These are phyloP conservation scores for Semaprochilodus insignis DNA, from an alignment of 2,797 vertebrate species.

Conservation along the genomic window DNA sequence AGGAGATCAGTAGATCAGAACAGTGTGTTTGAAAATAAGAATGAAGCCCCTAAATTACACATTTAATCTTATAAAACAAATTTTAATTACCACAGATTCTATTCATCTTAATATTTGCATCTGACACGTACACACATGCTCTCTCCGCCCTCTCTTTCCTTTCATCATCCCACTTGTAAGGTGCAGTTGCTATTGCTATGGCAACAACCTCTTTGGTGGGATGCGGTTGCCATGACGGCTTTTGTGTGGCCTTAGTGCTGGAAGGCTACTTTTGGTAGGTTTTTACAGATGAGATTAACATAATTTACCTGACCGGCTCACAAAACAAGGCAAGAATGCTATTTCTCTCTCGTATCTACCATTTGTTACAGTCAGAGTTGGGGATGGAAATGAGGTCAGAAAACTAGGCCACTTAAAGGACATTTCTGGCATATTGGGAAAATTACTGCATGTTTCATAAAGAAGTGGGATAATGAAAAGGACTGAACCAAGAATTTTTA, in stretches of 20 bases:
- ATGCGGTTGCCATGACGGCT: slow-evolving; percentile 78
- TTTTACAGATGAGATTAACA: slow-evolving; percentile 68
- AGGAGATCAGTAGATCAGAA: neutral
- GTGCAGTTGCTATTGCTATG: slow-evolving; percentile 73
- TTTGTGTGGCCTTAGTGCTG: slow-evolving; percentile 70
- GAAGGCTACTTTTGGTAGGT: slow-evolving; percentile 60
- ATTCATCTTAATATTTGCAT: slow-evolving; percentile 24
- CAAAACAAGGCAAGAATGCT: neutral
- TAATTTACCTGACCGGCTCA: neutral
- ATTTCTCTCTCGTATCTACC: neutral
- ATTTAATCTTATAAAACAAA: neutral
- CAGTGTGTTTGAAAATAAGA: neutral
- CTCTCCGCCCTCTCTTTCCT: slow-evolving; percentile 39
- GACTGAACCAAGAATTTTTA: neutral
- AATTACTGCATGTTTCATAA: neutral
- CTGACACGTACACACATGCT: slow-evolving; percentile 13
- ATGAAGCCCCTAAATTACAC: neutral
- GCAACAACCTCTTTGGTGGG: slow-evolving; percentile 74
- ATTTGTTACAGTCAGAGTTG: neutral
- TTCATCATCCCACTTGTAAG: slow-evolving; percentile 67
- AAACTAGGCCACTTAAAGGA: neutral
- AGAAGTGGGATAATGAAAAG: neutral
- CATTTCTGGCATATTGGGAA: neutral
- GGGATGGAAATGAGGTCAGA: neutral
- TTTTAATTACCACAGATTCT: neutral